phyloP scores from a whole-genome alignment of 2,113 vertebrate genomes.

The Thamnaconus septentrionalis region DNA sequence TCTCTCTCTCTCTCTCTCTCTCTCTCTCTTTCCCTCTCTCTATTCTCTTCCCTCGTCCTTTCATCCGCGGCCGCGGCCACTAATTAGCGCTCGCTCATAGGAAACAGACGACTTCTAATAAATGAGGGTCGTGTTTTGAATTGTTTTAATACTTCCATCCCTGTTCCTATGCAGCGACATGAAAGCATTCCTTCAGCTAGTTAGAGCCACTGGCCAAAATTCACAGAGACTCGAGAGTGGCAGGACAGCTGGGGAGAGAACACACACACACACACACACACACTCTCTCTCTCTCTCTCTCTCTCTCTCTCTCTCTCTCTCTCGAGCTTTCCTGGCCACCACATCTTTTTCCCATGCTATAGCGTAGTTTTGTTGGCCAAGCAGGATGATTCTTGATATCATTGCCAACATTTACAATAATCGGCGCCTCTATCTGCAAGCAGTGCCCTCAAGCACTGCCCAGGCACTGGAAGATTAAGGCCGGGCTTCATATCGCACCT shows the following conservation, averaged over 20 bases:
- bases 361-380: conserved; percentile 30
- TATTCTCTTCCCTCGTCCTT: conserved; percentile 20
- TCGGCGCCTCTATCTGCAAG: conserved; percentile 50
- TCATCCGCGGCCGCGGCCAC: conserved; percentile 33
- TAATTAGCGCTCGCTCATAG: conserved; percentile 69
- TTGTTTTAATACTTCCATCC: conserved; percentile 59
- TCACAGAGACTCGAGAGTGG: conserved; percentile 48
- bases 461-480: conserved; percentile 27
- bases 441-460: conserved; percentile 21
- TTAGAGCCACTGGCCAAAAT: conserved; percentile 41
- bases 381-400: conserved; percentile 32
- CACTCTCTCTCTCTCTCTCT: background rate
- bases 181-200: conserved; percentile 61
- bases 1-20: conserved; percentile 4
- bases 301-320: too few relatives aligned
- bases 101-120: conserved; percentile 75
- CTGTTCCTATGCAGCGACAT: conserved; percentile 50
- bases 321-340: conserved; percentile 19
- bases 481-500: conserved; percentile 48
- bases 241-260: conserved; percentile 48
- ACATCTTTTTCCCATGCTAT: conserved; percentile 20
- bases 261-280: conserved; percentile 26
- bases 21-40: conserved; percentile 17
- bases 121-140: conserved; percentile 67
- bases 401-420: conserved; percentile 42